Conservation (phyloP, 2,113 vertebrate genomes). For the Phylloscopus trochiloides region DNA sequence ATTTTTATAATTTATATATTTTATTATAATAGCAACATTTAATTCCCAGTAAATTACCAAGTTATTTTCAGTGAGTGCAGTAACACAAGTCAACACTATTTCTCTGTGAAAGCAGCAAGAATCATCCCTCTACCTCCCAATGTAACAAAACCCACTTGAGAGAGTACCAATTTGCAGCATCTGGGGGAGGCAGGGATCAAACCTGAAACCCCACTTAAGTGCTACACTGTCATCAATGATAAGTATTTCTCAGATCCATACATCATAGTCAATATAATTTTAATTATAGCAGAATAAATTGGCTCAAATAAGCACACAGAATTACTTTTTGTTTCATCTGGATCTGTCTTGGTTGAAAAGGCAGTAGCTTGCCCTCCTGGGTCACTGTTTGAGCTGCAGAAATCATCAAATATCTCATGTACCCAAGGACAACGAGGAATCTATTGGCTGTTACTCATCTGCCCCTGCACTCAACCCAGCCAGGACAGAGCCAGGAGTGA, state of each 20-base stretch:
- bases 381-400: not conserved
- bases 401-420: not conserved
- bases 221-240: not conserved
- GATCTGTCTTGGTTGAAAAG: not conserved
- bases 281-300: not conserved
- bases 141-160: not conserved
- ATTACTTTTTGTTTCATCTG: not conserved
- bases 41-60: not conserved
- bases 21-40: not conserved
- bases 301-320: not conserved
- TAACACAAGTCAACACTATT: not conserved
- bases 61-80: not conserved
- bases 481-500: not conserved
- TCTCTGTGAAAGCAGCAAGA: not conserved
- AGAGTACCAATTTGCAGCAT: not conserved
- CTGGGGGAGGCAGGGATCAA: not conserved
- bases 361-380: not conserved
- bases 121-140: not conserved
- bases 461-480: too few relatives aligned
- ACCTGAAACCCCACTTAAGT: not conserved
- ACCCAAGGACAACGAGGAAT: not conserved
- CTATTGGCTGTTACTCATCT: fast-evolving
- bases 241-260: not conserved
- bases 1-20: not conserved
- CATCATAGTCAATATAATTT: not conserved